Conservation (phyloP, 2,797 vertebrate genomes). For the Platalea minor region DNA sequence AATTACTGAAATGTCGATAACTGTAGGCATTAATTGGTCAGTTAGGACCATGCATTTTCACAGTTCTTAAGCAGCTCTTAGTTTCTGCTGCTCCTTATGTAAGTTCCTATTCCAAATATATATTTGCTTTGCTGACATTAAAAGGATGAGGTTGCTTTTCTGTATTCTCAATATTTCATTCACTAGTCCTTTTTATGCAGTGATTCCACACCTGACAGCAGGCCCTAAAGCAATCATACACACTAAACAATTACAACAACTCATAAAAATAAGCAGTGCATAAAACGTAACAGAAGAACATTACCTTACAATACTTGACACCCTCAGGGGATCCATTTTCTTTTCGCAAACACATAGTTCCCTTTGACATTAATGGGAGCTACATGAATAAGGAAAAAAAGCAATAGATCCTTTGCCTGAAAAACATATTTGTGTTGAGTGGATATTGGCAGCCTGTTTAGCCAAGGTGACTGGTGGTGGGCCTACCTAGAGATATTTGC, state of each 20-base stretch:
- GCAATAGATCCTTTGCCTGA: slow-evolving; percentile 19
- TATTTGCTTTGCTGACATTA: not conserved
- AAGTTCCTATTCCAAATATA: not conserved
- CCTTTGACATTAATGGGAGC: slow-evolving; percentile 57
- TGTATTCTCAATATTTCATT: slow-evolving; percentile 11
- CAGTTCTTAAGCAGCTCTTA: not conserved
- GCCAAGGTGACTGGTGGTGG: not conserved
- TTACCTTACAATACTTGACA: slow-evolving; percentile 45
- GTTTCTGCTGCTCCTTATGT: not conserved
- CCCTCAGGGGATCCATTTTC: slow-evolving; percentile 51
- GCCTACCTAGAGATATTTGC: not conserved
- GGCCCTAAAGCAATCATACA: slow-evolving; percentile 36
- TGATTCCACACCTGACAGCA: slow-evolving; percentile 22
- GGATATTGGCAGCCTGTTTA: slow-evolving; percentile 35
- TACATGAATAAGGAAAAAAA: slow-evolving; percentile 33
- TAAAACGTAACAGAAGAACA: slow-evolving; percentile 59
- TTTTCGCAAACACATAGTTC: slow-evolving; percentile 33
- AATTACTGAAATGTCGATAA: slow-evolving; percentile 8
- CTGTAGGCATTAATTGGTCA: not conserved
- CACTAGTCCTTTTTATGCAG: not conserved
- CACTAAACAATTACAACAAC: slow-evolving; percentile 63
- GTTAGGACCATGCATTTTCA: not conserved
- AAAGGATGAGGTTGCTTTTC: not conserved
- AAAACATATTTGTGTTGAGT: not conserved
- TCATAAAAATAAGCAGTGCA: slow-evolving; percentile 67